phyloP scores from a whole-genome alignment of 1,140 invertebrate genomes.

The Lepidurus packardi region DNA sequence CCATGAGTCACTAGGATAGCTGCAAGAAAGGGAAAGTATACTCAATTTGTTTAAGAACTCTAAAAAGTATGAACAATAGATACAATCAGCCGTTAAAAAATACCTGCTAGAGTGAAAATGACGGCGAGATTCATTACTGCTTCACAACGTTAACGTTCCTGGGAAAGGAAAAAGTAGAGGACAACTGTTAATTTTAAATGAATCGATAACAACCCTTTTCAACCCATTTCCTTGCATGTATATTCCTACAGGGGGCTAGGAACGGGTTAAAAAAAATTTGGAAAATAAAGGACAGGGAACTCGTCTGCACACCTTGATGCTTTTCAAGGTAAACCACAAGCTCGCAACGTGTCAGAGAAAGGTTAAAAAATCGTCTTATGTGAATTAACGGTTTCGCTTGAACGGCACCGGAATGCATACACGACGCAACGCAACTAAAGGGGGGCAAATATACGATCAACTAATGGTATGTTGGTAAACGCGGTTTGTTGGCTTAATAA shows the following conservation, averaged over 20 bases:
- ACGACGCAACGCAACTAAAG: background rate
- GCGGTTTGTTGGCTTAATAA: background rate
- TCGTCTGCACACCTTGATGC: background rate
- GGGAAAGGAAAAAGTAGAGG: background rate
- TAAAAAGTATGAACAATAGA: background rate
- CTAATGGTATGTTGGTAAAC: background rate
- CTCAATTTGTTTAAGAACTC: background rate
- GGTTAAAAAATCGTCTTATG: slow-evolving; percentile 11
- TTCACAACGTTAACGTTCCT: background rate
- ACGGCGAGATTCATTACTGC: background rate
- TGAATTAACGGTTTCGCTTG: slow-evolving; percentile 10
- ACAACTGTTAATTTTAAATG: background rate
- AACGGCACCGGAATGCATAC: background rate
- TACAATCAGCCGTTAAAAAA: background rate
- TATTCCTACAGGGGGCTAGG: background rate
- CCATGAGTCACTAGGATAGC: background rate
- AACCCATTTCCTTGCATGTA: background rate
- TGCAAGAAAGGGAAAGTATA: background rate
- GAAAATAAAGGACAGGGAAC: background rate
- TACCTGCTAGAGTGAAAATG: slow-evolving; percentile 10
- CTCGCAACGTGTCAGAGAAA: background rate
- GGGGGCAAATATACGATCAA: background rate
- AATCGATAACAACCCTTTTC: background rate
- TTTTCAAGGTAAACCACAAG: slow-evolving; percentile 12
- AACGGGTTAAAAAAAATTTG: background rate